A percentile compares a stretch with the other conserved stretches of the same genome.
phyloP scores from a whole-genome alignment of 2,888 invertebrate genomes.

The Hipparchia semele region DNA sequence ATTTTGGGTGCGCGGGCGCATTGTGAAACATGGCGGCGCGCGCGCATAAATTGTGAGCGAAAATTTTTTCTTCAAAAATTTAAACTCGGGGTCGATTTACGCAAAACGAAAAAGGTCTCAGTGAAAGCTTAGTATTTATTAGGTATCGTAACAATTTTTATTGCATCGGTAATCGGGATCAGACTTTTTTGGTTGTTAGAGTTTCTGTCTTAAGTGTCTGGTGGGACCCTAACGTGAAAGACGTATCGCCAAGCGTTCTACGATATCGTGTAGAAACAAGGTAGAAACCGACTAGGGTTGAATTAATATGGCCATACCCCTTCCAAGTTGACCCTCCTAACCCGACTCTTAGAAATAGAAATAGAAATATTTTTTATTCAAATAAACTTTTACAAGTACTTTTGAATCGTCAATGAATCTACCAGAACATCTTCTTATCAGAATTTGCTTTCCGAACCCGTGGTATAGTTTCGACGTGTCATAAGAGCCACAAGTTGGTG shows the following conservation, averaged over 20 bases:
- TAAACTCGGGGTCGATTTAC: constrained; percentile 56
- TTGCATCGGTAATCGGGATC: background rate
- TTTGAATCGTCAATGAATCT: too few relatives aligned
- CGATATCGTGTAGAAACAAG: background rate
- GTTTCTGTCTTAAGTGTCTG: background rate
- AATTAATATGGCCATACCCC: too few relatives aligned
- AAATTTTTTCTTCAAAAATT: constrained; percentile 50
- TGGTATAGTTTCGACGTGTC: too few relatives aligned
- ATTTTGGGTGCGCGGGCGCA: constrained; percentile 56
- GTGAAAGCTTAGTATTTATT: constrained; percentile 53
- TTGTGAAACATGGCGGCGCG: constrained; percentile 57
- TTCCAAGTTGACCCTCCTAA: too few relatives aligned
- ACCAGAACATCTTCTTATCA: too few relatives aligned
- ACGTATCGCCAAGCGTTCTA: background rate
- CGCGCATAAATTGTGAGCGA: constrained; percentile 60
- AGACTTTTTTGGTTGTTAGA: background rate
- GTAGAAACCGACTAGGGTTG: too few relatives aligned
- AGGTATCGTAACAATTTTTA: constrained; percentile 25
- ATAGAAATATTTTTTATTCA: too few relatives aligned
- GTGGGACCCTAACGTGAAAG: background rate
- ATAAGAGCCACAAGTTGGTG: too few relatives aligned
- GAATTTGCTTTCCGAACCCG: too few relatives aligned
- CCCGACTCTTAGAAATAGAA: too few relatives aligned
- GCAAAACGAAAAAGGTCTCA: constrained; percentile 49
- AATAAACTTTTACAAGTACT: too few relatives aligned